Conservation (phyloP, 2,888 invertebrate species). For the Drosophila multiciliata region DNA sequence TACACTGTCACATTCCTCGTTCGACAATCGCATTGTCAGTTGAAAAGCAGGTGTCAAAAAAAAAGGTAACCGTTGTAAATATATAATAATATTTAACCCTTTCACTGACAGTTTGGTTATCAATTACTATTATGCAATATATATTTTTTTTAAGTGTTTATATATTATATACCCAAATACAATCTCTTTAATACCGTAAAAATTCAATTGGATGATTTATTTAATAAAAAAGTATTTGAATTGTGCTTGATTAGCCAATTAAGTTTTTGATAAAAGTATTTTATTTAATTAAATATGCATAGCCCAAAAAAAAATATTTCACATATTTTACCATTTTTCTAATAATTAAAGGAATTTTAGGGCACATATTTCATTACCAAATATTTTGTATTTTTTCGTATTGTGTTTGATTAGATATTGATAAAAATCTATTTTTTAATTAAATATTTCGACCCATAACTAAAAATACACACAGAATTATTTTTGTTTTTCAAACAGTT, state of each 20-base stretch:
- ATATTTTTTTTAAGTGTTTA: background rate
- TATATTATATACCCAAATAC: background rate
- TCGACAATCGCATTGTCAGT: constrained; percentile 22
- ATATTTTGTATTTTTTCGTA: background rate
- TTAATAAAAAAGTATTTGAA: background rate
- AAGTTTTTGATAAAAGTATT: background rate
- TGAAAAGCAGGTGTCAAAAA: constrained; percentile 38
- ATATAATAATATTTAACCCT: constrained; percentile 16
- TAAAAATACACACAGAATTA: background rate
- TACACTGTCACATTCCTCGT: constrained; percentile 29
- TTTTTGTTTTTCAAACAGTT: background rate
- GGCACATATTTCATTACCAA: background rate
- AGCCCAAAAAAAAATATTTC: too few species aligned
- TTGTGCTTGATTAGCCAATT: background rate
- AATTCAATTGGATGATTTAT: background rate
- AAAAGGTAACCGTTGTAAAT: background rate
- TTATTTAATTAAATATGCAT: background rate
- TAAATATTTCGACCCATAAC: background rate
- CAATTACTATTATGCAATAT: background rate
- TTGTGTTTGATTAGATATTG: background rate
- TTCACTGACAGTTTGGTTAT: constrained; percentile 32
- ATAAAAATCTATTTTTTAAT: background rate
- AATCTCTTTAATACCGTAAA: background rate
- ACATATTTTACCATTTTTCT: background rate
- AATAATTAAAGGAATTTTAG: background rate